Evolutionary conservation across 2,113 vertebrate genomes (phyloP).

Genomic region (Sarotherodon lohbergeri): DNA sequence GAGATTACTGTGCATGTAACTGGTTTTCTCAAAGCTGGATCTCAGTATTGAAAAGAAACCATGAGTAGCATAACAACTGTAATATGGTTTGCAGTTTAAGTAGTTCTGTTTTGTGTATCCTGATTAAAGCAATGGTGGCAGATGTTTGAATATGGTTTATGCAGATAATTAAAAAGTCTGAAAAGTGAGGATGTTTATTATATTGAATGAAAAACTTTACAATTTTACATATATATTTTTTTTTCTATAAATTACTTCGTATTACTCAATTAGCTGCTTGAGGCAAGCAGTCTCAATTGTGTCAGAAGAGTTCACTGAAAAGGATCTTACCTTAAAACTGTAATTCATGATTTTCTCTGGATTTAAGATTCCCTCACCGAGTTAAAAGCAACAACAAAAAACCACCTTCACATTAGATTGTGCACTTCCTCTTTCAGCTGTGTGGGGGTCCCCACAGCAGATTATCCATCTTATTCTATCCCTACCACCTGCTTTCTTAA

Average conservation of each 20-base stretch:
- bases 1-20: background rate
- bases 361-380: accelerated
- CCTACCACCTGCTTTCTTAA: background rate
- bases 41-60: background rate
- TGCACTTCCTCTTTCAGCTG: background rate
- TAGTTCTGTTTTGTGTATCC: background rate
- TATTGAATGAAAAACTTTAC: background rate
- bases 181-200: background rate
- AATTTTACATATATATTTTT: background rate
- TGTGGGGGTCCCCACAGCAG: background rate
- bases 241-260: accelerated
- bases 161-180: background rate
- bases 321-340: background rate
- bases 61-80: background rate
- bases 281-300: background rate
- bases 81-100: background rate
- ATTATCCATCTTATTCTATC: background rate
- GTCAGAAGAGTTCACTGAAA: background rate
- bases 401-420: background rate
- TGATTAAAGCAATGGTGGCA: background rate
- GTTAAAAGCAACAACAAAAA: background rate
- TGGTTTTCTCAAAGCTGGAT: background rate
- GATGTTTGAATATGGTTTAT: background rate
- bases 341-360: background rate
- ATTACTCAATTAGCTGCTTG: background rate